A percentile compares a stretch with the other conserved stretches of the same genome.
phyloP scores from a whole-genome alignment of 2,797 vertebrate species.

The Malacoctenus gilli region DNA sequence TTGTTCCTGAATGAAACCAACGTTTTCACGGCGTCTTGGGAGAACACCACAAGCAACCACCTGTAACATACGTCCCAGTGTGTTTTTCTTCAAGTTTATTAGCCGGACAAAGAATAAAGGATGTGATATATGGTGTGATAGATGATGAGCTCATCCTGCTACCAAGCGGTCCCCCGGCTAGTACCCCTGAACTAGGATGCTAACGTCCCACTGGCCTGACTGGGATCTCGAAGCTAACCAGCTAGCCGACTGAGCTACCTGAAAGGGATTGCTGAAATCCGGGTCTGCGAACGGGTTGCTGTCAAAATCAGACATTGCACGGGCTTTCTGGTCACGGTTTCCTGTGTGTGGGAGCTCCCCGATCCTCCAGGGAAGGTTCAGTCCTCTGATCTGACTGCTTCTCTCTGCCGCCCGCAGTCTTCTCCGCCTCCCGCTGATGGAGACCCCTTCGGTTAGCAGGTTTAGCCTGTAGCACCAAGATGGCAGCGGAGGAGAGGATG shows the following conservation, averaged over 20 bases:
- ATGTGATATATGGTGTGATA: too few relatives aligned
- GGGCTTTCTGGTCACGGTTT: slow-evolving; percentile 42
- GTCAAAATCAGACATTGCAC: slow-evolving; percentile 94
- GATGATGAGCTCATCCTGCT: slow-evolving; percentile 11
- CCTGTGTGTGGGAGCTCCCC: slow-evolving; percentile 43
- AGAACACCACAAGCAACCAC: too few relatives aligned
- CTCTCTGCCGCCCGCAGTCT: slow-evolving; percentile 57
- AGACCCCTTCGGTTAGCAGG: slow-evolving; percentile 62
- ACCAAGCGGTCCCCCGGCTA: slow-evolving; percentile 14
- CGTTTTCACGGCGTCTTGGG: too few relatives aligned
- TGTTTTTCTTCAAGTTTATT: too few relatives aligned
- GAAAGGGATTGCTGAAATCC: slow-evolving; percentile 96
- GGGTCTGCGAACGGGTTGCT: slow-evolving; percentile 97
- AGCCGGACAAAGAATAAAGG: too few relatives aligned
- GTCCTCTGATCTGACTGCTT: slow-evolving; percentile 45
- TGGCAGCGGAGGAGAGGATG: slow-evolving; percentile 69
- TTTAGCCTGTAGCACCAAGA: slow-evolving; percentile 73
- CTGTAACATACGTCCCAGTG: too few relatives aligned
- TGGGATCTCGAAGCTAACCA: slow-evolving; percentile 33
- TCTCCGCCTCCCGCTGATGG: slow-evolving; percentile 66
- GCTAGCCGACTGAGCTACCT: slow-evolving; percentile 74
- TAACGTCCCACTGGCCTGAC: too few relatives aligned
- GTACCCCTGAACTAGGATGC: too few relatives aligned
- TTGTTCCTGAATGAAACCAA: slow-evolving; percentile 44
- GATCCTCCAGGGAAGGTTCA: slow-evolving; percentile 41